Conservation (phyloP, 1,140 invertebrate genomes). For the Atopsyche davidsoni region DNA sequence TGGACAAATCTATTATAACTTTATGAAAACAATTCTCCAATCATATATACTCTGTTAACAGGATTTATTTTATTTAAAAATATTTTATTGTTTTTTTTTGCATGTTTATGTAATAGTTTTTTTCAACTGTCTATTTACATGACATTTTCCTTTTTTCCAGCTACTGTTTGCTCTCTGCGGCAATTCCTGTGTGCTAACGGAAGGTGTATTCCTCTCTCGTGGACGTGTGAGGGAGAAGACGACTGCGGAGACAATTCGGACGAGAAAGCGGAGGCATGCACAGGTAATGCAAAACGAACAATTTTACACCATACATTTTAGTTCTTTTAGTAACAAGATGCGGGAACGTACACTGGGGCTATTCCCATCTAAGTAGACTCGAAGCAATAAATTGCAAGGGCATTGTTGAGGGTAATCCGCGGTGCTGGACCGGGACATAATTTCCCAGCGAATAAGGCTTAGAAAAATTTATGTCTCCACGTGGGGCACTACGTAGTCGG, state of each 20-base stretch:
- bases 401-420: no score
- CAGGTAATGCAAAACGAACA: conserved; percentile 42
- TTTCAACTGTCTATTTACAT: no score
- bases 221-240: conserved; percentile 70
- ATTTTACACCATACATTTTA: background rate
- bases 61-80: no score
- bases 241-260: conserved; percentile 79
- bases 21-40: no score
- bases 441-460: background rate
- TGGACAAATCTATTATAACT: no score
- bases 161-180: conserved; percentile 55
- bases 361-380: background rate
- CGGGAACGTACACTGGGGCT: background rate
- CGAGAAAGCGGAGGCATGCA: conserved; percentile 63
- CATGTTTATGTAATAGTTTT: no score
- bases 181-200: conserved; percentile 73
- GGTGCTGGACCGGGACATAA: no score
- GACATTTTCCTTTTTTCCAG: conserved; percentile 25
- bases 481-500: no score
- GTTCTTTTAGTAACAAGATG: background rate
- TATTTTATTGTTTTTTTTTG: no score
- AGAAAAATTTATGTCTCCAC: background rate
- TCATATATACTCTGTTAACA: no score
- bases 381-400: no score
- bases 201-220: conserved; percentile 75